phyloP scores from a whole-genome alignment of 2,888 invertebrate genomes.

The Eumerus sabulonum region DNA sequence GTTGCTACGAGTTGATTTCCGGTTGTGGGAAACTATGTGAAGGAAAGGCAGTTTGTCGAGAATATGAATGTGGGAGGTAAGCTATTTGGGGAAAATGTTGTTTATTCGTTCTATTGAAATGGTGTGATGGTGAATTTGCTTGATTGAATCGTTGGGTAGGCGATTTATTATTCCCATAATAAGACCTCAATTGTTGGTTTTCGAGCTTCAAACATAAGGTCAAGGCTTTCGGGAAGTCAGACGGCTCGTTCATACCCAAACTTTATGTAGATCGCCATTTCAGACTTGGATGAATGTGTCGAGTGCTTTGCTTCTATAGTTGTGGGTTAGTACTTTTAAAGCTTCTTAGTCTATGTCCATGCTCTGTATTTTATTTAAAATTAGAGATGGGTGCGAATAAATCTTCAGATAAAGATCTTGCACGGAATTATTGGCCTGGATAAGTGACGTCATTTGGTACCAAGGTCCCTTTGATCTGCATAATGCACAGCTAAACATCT shows the following conservation, averaged over 20 bases:
- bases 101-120: neutral
- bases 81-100: constrained; percentile 18
- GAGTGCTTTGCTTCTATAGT: constrained; percentile 65
- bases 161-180: constrained; percentile 6
- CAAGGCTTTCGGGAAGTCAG: constrained; percentile 44
- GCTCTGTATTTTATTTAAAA: constrained; percentile 67
- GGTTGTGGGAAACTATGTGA: neutral
- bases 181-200: constrained; percentile 17
- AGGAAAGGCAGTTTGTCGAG: neutral
- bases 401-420: constrained; percentile 65
- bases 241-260: constrained; percentile 63
- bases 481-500: too few relatives aligned
- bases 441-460: constrained; percentile 54
- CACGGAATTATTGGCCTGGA: constrained; percentile 49
- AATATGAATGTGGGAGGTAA: constrained; percentile 6
- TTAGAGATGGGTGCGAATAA: constrained; percentile 65
- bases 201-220: constrained; percentile 26
- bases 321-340: constrained; percentile 40
- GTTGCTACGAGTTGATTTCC: constrained; percentile 1
- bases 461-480: constrained; percentile 64
- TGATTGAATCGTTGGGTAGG: neutral
- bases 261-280: constrained; percentile 55
- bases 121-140: neutral
- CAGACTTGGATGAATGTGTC: constrained; percentile 68
- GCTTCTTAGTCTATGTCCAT: constrained; percentile 63